Evolutionary conservation across 2,797 vertebrate species (phyloP), one percentile per base, ranked within the genome.

Genomic region (Capromys pilorides): DNA sequence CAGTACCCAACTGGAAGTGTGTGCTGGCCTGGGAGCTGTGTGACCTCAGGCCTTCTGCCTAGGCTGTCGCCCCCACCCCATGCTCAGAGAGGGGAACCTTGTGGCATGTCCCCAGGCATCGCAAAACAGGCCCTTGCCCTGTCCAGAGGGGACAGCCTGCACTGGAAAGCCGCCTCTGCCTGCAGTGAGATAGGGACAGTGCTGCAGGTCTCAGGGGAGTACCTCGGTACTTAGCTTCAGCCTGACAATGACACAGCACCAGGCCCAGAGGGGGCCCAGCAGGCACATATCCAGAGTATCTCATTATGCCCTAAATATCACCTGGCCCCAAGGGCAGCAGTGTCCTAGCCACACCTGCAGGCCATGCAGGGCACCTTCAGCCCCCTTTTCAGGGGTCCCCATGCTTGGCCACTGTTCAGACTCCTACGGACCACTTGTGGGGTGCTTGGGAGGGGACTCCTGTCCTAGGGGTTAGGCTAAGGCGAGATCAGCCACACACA

Each of bases 361-460:
- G 1, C 4, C 2, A 0, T 26, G 28, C 51, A 49, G 49, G 80
- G 22, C 1, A 5, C 13, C 71, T 57, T 59, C 6, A 0, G 5
- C 11, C 19, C 8, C 45, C 71, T 80, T 78, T 59, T 77, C 33
- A n/a, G 91, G 45, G 28, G 51, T 66, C 86, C 59, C 86, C n/a
- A 41, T 19, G 6, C 78, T 85, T 0, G 16, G 75, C 22, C 51
- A 1, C 84, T 94, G 45, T 41, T 81, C 59, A 69, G 69, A 77
- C 36, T 33, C 26, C 45, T 3, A 26, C 59, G 28, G 57, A 51
- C 26, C 8, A 7, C 54, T 62, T 57, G 0, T 6, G 13, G 67
- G 31, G 41, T 39, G 41, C 7, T 6, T 3, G 12, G 21, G 12
- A 59, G 31, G 13, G 19, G 6, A 7, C 86, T 67, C 24, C 26